Evolutionary conservation across 2,888 invertebrate genomes (phyloP).

Genomic region (Aphodius granarius): DNA sequence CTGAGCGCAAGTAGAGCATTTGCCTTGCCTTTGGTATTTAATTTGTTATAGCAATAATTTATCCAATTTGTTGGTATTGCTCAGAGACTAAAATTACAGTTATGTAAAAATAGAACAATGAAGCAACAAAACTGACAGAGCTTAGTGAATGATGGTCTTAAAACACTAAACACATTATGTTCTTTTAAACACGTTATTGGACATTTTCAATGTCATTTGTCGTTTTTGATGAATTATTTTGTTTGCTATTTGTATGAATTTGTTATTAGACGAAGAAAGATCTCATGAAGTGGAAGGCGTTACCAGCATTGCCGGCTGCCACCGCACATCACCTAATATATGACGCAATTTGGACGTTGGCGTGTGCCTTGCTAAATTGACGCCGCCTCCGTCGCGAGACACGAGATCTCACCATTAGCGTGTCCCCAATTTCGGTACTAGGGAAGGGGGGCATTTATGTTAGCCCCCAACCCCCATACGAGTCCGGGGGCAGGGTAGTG

Average conservation of each 20-base stretch:
- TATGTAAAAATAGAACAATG: no score
- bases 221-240: not conserved
- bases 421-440: constrained; percentile 9
- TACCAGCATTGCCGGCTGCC: not conserved
- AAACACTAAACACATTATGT: no score
- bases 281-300: not conserved
- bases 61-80: no score
- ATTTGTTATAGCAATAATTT: no score
- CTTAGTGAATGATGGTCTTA: no score
- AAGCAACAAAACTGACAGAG: no score
- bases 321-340: constrained; percentile 26
- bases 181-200: no score
- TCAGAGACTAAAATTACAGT: no score
- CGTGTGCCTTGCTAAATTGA: constrained; percentile 32
- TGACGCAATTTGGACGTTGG: constrained; percentile 35
- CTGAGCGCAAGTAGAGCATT: no score
- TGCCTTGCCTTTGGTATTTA: no score
- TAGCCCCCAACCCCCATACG: not conserved
- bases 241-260: not conserved
- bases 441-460: not conserved
- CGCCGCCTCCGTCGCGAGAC: constrained; percentile 36
- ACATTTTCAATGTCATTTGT: no score
- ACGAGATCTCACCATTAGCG: constrained; percentile 47
- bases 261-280: not conserved
- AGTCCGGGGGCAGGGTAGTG: constrained; percentile 3